A percentile compares a stretch with the other conserved stretches of the same genome.
Evolutionary conservation across 2,888 invertebrate species (phyloP).

Genomic region (Mesochorus sp.): DNA sequence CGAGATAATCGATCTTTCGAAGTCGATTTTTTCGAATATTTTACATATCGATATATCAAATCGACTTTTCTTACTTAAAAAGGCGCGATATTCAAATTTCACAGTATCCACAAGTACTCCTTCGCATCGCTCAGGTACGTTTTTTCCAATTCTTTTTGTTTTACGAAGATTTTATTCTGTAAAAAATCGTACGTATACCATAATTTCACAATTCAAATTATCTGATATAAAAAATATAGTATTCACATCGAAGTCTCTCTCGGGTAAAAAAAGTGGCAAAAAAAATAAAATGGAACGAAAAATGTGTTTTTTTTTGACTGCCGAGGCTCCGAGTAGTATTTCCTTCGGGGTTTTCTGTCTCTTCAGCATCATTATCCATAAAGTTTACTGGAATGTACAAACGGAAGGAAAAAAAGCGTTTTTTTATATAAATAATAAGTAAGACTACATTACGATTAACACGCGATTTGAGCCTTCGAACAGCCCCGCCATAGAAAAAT

Average conservation of each 20-base stretch:
- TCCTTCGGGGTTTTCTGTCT: no score
- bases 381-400: constrained; percentile 56
- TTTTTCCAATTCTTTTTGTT: no score
- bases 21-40: no score
- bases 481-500: neutral
- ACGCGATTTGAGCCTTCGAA: neutral
- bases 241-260: constrained; percentile 25
- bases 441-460: neutral
- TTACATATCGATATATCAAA: no score
- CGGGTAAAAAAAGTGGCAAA: neutral
- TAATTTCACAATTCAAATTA: constrained; percentile 31
- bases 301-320: neutral
- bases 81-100: no score
- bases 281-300: neutral
- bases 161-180: no score
- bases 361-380: constrained; percentile 24
- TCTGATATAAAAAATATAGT: constrained; percentile 39
- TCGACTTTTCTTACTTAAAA: no score
- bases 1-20: no score
- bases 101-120: no score
- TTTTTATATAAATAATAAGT: constrained; percentile 2
- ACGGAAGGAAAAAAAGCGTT: constrained; percentile 14
- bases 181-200: constrained; percentile 22
- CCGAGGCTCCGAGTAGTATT: neutral
- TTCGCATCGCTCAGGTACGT: no score